phyloP scores from a whole-genome alignment of 2,797 vertebrate species.

The Paedocypris micromegethes region DNA sequence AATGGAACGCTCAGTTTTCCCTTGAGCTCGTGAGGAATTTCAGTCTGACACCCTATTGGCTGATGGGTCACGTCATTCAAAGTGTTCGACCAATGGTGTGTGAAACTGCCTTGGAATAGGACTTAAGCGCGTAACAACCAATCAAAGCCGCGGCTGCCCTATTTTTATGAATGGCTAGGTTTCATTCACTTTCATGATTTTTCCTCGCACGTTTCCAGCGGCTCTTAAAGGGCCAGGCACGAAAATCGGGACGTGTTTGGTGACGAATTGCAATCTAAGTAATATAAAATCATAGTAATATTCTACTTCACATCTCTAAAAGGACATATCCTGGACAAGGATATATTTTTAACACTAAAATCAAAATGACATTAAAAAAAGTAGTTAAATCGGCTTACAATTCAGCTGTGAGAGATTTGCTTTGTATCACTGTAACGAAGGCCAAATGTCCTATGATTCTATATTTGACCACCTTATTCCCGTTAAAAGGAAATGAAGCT shows the following conservation, averaged over 20 bases:
- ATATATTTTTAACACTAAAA: too few relatives aligned
- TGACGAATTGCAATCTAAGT: too few relatives aligned
- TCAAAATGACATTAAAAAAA: too few relatives aligned
- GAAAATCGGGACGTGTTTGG: too few relatives aligned
- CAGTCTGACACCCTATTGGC: conserved; percentile 57
- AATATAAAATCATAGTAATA: too few relatives aligned
- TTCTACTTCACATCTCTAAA: too few relatives aligned
- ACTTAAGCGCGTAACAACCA: conserved; percentile 50
- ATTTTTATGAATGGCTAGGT: conserved; percentile 80
- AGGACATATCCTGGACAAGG: too few relatives aligned
- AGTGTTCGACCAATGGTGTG: conserved; percentile 55
- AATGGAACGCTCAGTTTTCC: conserved; percentile 62
- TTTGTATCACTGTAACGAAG: conserved; percentile 44
- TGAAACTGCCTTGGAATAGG: conserved; percentile 45
- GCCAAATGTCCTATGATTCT: conserved; percentile 40
- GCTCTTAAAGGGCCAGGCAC: conserved; percentile 64
- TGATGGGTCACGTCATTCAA: conserved; percentile 39
- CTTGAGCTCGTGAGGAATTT: conserved; percentile 49
- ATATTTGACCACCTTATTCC: conserved; percentile 34
- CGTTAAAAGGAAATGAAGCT: conserved; percentile 38
- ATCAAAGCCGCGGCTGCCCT: conserved; percentile 56
- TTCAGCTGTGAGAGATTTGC: conserved; percentile 20
- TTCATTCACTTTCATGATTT: conserved; percentile 69
- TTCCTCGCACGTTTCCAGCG: conserved; percentile 46
- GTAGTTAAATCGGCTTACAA: too few relatives aligned